phyloP scores from a whole-genome alignment of 2,113 vertebrate genomes.

The Lampris megalopsis region DNA sequence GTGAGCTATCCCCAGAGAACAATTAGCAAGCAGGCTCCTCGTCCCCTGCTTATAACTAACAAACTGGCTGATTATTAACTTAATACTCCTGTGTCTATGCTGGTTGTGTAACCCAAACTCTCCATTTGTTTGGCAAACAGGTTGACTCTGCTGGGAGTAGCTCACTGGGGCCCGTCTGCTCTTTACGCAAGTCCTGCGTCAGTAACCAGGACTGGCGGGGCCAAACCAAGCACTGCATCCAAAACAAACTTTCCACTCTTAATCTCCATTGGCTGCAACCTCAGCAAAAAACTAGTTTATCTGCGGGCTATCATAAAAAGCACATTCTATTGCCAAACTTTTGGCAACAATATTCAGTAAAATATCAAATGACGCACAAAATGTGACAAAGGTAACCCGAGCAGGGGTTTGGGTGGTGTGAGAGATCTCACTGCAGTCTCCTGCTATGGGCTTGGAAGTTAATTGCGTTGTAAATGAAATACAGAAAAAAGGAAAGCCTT shows the following conservation, averaged over 20 bases:
- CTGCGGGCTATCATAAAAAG: slow-evolving; percentile 7
- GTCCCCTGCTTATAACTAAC: slow-evolving; percentile 54
- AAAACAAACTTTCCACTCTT: slow-evolving; percentile 61
- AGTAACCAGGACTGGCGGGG: slow-evolving; percentile 39
- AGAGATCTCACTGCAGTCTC: too few relatives aligned
- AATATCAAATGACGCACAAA: neutral
- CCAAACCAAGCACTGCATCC: slow-evolving; percentile 27
- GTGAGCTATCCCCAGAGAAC: slow-evolving; percentile 28
- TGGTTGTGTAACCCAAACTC: slow-evolving; percentile 57
- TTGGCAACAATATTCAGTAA: neutral
- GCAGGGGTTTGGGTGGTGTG: too few relatives aligned
- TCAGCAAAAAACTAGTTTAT: slow-evolving; percentile 22
- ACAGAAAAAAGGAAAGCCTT: too few relatives aligned
- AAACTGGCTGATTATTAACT: slow-evolving; percentile 72
- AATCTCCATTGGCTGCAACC: neutral
- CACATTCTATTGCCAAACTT: neutral
- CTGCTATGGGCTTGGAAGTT: too few relatives aligned
- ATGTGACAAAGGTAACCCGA: neutral
- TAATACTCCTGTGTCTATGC: slow-evolving; percentile 28
- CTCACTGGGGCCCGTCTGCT: slow-evolving; percentile 23
- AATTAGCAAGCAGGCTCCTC: neutral
- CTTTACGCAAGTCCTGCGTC: slow-evolving; percentile 63
- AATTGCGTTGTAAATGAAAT: too few relatives aligned
- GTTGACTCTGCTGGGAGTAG: slow-evolving; percentile 48
- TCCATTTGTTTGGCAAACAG: slow-evolving; percentile 67